Base-by-base conservation (phyloP, 2,888 invertebrate species). In the Dione vanillae region DNA sequence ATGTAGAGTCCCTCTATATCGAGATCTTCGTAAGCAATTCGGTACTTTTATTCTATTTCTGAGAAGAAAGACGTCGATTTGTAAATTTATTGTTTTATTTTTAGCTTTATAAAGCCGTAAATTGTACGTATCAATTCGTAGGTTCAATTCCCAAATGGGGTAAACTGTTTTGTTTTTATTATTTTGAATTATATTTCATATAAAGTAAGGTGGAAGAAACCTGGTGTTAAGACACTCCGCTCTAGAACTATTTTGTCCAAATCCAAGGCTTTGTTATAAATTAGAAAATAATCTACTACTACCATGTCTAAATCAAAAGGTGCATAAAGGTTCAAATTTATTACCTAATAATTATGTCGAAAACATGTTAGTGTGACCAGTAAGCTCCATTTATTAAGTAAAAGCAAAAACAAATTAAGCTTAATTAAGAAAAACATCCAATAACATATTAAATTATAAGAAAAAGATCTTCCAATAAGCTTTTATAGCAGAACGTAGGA, bases 11-110 rank as follows among this genome's bases (percentile, higher is more conserved):
- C 16, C 56, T n/a, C 37, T n/a, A n/a, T n/a, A 67, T 49, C 58
- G 47, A 14, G 56, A 56, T 56, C 56, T 56, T 56, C n/a, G 56
- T 40, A 56, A 56, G 56, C 56, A 56, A 56, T 37, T 37, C n/a
- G 56, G 16, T 56, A 16, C 56, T 56, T 56, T 40, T 56, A 6
- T 56, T 40, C 16, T 12, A 11, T 16, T 56, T 56, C 56, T 40
- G 0, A 11, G 56, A 56, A 56, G 16, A 37, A 40, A 37, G 16
- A 16, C 16, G 16, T 45, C n/a, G 45, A n/a, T n/a, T 45, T 45
- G 47, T 47, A 9, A 47, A 47, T 47, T 47, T 47, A 47, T 47
- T 47, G 16, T 5, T 27, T 27, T 27, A 27, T 27, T 27, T 27
- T 27, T 27, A 27, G 27, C 27, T 27, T 27, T 5, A 27, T 27